These are phyloP conservation scores for Heterotilapia buettikoferi DNA, from an alignment of 2,113 vertebrate species.

Conservation along the genomic window DNA sequence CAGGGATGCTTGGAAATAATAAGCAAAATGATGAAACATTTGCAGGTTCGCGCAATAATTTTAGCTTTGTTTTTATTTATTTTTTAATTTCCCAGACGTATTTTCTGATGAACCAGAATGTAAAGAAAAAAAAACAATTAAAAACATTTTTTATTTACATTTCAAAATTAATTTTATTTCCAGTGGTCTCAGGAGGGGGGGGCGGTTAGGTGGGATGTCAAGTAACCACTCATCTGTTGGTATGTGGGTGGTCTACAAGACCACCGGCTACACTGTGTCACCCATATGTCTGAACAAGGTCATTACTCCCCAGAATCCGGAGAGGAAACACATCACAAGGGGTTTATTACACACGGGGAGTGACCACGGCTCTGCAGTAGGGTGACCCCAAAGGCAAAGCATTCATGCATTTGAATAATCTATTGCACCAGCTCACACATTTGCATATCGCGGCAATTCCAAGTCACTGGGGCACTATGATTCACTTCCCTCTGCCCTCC, in stretches of 20 bases:
- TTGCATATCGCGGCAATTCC: conserved; percentile 58
- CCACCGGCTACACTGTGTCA: conserved; percentile 6
- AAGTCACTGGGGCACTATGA: conserved; percentile 53
- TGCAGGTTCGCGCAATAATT: background rate
- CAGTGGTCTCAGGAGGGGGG: too few relatives aligned
- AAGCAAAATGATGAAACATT: background rate
- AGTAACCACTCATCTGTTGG: background rate
- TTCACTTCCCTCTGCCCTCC: conserved; percentile 47
- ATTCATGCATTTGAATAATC: conserved; percentile 59
- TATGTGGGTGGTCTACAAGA: conserved; percentile 7
- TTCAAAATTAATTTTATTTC: background rate
- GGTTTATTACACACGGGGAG: conserved; percentile 39
- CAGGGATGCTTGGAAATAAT: background rate
- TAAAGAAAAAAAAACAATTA: fast-evolving
- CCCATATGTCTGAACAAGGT: conserved; percentile 8
- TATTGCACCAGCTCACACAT: conserved; percentile 47
- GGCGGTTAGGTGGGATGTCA: background rate
- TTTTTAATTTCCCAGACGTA: background rate
- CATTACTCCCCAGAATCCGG: background rate
- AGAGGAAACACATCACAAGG: background rate
- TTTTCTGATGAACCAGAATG: background rate
- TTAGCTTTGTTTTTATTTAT: background rate
- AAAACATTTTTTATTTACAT: background rate
- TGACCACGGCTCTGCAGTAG: conserved; percentile 21
- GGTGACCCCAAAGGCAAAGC: conserved; percentile 47